Evolutionary conservation across 2,888 invertebrate species (phyloP), one percentile per base, ranked within the genome.

Genomic region (Mesorhabditis belari): DNA sequence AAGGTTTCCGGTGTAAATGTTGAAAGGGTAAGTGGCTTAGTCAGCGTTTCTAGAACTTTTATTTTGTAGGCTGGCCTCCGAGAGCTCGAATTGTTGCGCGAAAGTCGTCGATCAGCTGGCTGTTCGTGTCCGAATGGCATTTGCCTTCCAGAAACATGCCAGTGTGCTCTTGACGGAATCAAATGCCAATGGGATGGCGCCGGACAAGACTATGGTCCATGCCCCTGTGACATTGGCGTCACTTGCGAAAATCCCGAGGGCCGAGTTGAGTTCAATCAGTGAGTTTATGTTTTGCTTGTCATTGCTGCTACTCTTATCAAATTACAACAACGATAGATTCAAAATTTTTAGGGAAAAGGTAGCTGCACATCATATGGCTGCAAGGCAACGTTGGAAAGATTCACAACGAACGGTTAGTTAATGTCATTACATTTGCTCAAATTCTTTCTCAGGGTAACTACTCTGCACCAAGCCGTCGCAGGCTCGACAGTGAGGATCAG

Each of bases 101-200:
- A 57, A 9, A 19, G n/a, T 9, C 69, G 69, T 5, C 24, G 26
- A 4, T 55, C 62, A 25, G 69, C 69, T 55, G 71, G 71, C 9
- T 71, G 71, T 51, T 49, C 58, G n/a, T 71, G 71, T 53, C 25
- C 54, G 49, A 64, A 64, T 4, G 71, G 71, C 21, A 55, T 63
- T 0, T 71, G 71, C 23, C 29, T 58, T 5, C 69, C 71, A 25
- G 62, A 65, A 9, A 68, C 63, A 4, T 71, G 71, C 56, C 60
- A 68, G 58, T 71, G 71, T 55, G 53, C 55, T 4, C 12, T 52
- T 4, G 57, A 60, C 3, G 69, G 66, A 6, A 65, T 71, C 5
- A 55, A 61, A 19, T 71, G 71, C 35, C 71, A 71, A 55, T 35
- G 44, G 44, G 44, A 35, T 35, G 44, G 44, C 12, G 12, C 12